These are phyloP conservation scores for Caenorhabditis doughertyi DNA, from an alignment of 2,888 invertebrate species.

Conservation along the genomic window DNA sequence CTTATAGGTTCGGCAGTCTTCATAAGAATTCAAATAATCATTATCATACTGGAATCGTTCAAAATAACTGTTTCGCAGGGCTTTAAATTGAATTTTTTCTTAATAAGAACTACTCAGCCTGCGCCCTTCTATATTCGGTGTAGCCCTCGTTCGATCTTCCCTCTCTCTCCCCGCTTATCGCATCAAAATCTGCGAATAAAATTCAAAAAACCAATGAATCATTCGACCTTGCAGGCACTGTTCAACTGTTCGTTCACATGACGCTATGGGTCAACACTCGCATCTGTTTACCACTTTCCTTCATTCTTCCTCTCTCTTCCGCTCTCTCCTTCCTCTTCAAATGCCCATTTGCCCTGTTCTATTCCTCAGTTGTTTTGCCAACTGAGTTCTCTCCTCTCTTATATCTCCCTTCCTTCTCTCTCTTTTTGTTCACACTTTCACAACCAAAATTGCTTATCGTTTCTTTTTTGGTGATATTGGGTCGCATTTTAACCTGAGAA, in stretches of 20 bases:
- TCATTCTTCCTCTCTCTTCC: background rate
- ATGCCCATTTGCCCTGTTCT: constrained; percentile 1
- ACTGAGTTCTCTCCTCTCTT: constrained; percentile 2
- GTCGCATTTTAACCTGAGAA: too few species aligned
- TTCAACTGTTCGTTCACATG: constrained; percentile 29
- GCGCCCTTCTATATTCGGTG: too few species aligned
- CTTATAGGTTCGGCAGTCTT: too few species aligned
- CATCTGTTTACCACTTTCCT: constrained; percentile 14
- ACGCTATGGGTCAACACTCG: constrained; percentile 26
- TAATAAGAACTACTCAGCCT: too few species aligned
- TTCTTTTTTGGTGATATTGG: background rate
- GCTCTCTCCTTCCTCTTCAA: background rate
- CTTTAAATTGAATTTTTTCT: too few species aligned
- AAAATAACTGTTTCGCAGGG: too few species aligned
- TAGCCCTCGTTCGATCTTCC: too few species aligned
- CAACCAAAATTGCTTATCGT: constrained; percentile 11
- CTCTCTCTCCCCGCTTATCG: too few species aligned
- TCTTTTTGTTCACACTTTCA: background rate
- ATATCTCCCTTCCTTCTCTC: background rate
- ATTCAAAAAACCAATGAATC: background rate
- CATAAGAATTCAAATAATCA: too few species aligned
- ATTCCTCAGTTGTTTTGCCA: constrained; percentile 6
- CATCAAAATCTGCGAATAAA: too few species aligned
- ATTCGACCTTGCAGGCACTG: background rate
- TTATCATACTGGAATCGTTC: too few species aligned